Conservation (phyloP, 2,113 vertebrate species). For the Garra rufa region DNA sequence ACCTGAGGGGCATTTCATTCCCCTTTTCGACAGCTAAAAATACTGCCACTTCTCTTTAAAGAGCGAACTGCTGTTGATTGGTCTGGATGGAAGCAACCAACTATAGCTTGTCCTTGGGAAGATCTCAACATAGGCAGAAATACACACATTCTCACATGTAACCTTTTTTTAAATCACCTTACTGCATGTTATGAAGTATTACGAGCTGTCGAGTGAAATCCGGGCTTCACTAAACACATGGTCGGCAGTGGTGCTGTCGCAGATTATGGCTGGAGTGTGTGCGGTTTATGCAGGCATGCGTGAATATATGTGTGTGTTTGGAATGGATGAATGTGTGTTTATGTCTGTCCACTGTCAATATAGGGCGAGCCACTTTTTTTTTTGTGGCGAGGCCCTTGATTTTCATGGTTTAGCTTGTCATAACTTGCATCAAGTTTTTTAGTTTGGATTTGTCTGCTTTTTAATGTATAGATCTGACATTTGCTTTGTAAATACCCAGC, state of each 20-base stretch:
- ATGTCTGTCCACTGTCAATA: neutral
- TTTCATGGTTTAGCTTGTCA: conserved; percentile 90
- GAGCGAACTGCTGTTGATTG: conserved; percentile 68
- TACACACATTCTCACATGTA: conserved; percentile 39
- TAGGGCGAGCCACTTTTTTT: conserved; percentile 38
- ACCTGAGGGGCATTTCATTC: conserved; percentile 48
- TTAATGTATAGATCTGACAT: conserved; percentile 93
- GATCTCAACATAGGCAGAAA: conserved; percentile 21
- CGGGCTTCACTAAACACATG: conserved; percentile 36
- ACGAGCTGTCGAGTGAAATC: conserved; percentile 46
- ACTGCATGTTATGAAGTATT: conserved; percentile 50
- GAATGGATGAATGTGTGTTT: conserved; percentile 35
- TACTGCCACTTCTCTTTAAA: conserved; percentile 70
- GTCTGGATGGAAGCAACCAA: neutral
- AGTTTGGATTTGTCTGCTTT: conserved; percentile 61
- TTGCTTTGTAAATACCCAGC: conserved; percentile 91
- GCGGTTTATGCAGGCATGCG: conserved; percentile 36
- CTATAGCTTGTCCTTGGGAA: conserved; percentile 34
- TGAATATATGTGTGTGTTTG: conserved; percentile 28
- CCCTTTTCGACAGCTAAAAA: conserved; percentile 60
- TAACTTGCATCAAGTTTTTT: conserved; percentile 99
- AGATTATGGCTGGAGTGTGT: conserved; percentile 19
- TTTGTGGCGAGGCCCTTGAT: conserved; percentile 82
- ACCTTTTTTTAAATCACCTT: conserved; percentile 38
- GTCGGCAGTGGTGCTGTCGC: conserved; percentile 9